A percentile compares a stretch with the other conserved stretches of the same genome.
These are phyloP conservation scores for Echinops telfairi DNA, from an alignment of 2,113 vertebrate species.

Conservation along the genomic window DNA sequence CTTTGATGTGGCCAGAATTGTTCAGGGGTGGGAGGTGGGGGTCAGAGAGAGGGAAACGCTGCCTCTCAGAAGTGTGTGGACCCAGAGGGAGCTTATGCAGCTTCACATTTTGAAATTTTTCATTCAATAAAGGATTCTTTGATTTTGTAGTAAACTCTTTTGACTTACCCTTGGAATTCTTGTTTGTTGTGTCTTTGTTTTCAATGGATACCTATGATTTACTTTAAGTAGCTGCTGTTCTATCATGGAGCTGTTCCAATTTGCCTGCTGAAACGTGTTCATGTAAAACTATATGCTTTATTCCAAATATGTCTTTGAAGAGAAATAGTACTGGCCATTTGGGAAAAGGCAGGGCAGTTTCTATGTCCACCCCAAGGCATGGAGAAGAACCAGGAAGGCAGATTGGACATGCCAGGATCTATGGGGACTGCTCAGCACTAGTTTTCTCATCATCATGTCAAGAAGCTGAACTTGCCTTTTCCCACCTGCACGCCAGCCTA, in stretches of 20 bases:
- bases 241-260: neutral
- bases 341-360: neutral
- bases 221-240: neutral
- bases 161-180: too few species aligned
- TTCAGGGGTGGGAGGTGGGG: too few species aligned
- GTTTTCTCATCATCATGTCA: neutral
- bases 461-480: neutral
- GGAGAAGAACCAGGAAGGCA: neutral
- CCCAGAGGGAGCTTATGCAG: too few species aligned
- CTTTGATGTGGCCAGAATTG: too few species aligned
- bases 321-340: neutral
- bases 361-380: accelerated
- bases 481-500: neutral
- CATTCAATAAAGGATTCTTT: too few species aligned
- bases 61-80: too few species aligned
- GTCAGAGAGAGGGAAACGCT: too few species aligned
- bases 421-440: accelerated
- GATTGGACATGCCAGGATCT: neutral
- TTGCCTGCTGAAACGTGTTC: neutral
- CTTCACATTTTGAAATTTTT: too few species aligned
- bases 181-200: too few species aligned
- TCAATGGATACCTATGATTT: too few species aligned
- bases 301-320: neutral
- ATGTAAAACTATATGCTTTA: too few species aligned
- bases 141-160: too few species aligned